Base-by-base conservation (phyloP, 1,140 invertebrate genomes). In the Dreissena polymorpha region DNA sequence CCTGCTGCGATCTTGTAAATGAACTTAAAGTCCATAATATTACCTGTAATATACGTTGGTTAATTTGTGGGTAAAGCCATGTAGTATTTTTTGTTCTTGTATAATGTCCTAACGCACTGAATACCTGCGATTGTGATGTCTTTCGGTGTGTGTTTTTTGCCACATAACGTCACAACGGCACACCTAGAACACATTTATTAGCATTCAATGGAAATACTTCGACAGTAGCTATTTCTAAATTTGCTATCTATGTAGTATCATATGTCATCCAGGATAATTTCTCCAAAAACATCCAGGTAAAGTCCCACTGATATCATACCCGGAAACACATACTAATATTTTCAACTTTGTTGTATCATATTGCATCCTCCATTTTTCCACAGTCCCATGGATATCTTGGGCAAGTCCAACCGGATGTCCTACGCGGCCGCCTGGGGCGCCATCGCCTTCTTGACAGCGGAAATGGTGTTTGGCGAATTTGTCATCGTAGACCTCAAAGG, bases 301-400 rank as follows among this genome's bases (percentile, higher is more conserved):
- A 13, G 16, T 63, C 14, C 29, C 10, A 27, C 16, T 25, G 29
- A 7, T 64, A 16, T 21, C 13, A 16, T 21, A 10, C 57, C 29
- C 14, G 10, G n/a, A 10, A 14, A 63, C 39, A 39, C 39, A 0
- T 49, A 29, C 57, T 29, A n/a, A 29, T 16, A 75, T 60, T 29
- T 27, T 27, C 39, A 60, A 25, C 6, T 14, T 18, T 29, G 29
- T 75, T 21, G 13, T n/a, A n/a, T n/a, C n/a, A n/a, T n/a, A n/a
- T n/a, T n/a, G n/a, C 10, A 49, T 8, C 16, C 18, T 6, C 21
- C 49, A 21, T 60, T 74, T 39, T 39, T 5, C 39, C 2, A 10
- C 73, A 83, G 81, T 53, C 81, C 81, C 13, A 83, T 83, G 81
- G 81, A 83, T 64, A 75, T 83, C n/a, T 53, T 83, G 16, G 67